phyloP scores from a whole-genome alignment of 2,797 vertebrate genomes.

The Myotis planiceps region DNA sequence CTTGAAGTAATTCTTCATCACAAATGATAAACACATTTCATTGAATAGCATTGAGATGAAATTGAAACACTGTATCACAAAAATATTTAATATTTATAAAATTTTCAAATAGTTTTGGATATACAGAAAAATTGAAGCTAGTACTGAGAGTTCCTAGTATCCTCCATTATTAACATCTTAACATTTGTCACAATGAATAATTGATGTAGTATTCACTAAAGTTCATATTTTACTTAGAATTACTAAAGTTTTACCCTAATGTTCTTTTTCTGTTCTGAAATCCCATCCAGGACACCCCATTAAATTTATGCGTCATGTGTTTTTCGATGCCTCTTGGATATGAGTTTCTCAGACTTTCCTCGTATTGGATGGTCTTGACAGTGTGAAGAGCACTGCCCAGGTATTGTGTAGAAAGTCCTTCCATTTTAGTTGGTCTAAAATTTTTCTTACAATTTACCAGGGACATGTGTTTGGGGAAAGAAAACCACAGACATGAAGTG shows the following conservation, averaged over 20 bases:
- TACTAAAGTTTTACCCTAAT: neutral
- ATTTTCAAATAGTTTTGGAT: neutral
- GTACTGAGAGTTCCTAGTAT: neutral
- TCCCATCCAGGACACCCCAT: neutral
- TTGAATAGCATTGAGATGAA: neutral
- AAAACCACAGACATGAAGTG: neutral
- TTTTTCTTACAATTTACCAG: neutral
- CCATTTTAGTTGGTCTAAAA: neutral
- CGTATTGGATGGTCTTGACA: neutral
- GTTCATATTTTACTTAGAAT: neutral
- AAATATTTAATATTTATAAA: neutral
- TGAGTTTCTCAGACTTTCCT: neutral
- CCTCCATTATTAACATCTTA: neutral
- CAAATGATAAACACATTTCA: conserved; percentile 33
- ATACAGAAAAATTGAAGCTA: neutral
- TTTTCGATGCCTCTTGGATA: neutral
- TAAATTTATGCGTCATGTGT: neutral
- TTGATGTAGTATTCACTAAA: neutral
- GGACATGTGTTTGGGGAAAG: neutral
- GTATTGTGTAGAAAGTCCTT: neutral
- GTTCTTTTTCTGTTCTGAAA: neutral
- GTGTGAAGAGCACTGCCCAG: neutral
- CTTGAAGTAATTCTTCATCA: neutral
- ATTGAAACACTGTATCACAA: neutral
- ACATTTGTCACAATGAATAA: neutral